A percentile compares a stretch with the other conserved stretches of the same genome.
Evolutionary conservation across 2,113 vertebrate genomes (phyloP).

Genomic region (Halichoeres trimaculatus): DNA sequence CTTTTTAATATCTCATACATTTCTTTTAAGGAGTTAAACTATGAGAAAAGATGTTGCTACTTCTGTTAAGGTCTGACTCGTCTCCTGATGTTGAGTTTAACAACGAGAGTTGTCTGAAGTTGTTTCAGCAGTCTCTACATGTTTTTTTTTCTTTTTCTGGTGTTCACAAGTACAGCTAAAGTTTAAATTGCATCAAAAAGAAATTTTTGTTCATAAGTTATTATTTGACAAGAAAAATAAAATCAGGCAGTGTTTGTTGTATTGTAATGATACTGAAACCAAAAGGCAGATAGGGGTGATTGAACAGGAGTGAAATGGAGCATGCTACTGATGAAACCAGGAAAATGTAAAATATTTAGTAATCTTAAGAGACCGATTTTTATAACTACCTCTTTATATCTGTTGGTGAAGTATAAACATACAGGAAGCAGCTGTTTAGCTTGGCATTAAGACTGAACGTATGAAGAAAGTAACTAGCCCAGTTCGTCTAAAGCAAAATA

Average conservation of each 20-base stretch:
- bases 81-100: conserved; percentile 16
- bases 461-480: neutral
- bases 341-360: neutral
- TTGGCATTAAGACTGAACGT: neutral
- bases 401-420: neutral
- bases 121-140: neutral
- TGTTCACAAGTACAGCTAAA: neutral
- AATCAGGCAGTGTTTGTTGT: neutral
- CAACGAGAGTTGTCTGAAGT: conserved; percentile 2
- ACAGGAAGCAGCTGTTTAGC: neutral
- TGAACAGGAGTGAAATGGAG: neutral
- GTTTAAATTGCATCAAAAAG: neutral
- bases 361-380: neutral
- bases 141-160: neutral
- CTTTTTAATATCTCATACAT: conserved; percentile 1
- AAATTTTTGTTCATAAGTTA: neutral
- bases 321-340: neutral
- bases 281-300: neutral
- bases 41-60: too few relatives aligned
- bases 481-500: neutral
- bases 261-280: neutral
- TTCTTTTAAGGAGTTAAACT: neutral
- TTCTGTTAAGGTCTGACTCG: neutral
- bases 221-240: conserved; percentile 16
- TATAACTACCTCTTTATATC: neutral